phyloP scores from a whole-genome alignment of 2,888 invertebrate genomes.

The Caenorhabditis doughertyi region DNA sequence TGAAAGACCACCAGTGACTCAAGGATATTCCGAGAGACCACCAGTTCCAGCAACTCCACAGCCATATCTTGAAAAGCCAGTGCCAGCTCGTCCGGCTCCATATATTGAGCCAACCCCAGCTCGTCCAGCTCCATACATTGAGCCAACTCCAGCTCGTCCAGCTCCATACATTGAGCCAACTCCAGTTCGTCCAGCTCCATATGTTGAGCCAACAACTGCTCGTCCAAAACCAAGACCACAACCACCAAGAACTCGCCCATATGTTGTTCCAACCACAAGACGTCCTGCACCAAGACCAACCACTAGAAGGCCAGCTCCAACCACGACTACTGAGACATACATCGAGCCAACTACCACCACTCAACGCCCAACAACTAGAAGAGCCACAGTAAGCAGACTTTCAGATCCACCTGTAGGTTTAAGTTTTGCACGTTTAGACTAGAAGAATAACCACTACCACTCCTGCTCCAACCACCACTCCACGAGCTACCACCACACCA shows the following conservation, averaged over 20 bases:
- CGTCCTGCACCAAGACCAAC: constrained; percentile 24
- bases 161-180: constrained; percentile 42
- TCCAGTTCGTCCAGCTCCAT: constrained; percentile 37
- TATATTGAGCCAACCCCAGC: constrained; percentile 20
- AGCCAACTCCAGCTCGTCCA: constrained; percentile 23
- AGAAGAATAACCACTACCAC: constrained; percentile 47
- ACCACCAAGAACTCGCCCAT: constrained; percentile 52
- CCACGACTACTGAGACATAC: constrained; percentile 37
- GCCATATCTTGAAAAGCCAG: constrained; percentile 26
- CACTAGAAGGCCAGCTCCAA: constrained; percentile 25
- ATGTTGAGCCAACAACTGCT: constrained; percentile 42
- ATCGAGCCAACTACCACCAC: constrained; percentile 53
- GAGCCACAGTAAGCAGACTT: constrained; percentile 48
- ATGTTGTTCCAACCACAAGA: constrained; percentile 38
- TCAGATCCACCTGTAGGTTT: constrained; percentile 25
- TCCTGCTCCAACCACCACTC: constrained; percentile 25
- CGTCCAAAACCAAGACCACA: constrained; percentile 52
- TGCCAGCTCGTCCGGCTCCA: constrained; percentile 7
- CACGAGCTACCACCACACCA: constrained; percentile 6
- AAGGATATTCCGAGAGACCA: constrained; percentile 18
- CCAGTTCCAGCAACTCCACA: constrained; percentile 11
- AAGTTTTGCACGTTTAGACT: constrained; percentile 36
- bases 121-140: constrained; percentile 30
- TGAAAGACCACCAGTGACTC: constrained; percentile 38
- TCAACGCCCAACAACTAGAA: constrained; percentile 43